A percentile compares a stretch with the other conserved stretches of the same genome.
Evolutionary conservation across 2,888 invertebrate species (phyloP).

Genomic region (Conops quadrifasciatus): DNA sequence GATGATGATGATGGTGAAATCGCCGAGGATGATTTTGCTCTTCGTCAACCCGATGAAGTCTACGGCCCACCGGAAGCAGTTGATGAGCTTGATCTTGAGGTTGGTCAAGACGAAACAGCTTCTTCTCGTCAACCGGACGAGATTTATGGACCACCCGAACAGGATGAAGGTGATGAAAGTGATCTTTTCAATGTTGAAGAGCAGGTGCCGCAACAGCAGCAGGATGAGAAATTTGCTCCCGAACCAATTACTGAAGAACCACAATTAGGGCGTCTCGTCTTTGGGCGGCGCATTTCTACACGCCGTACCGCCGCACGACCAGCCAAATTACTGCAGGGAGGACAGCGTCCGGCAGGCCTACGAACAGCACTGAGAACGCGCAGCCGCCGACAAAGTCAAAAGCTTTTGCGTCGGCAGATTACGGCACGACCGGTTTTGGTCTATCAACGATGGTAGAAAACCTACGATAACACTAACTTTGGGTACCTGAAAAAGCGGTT

Average conservation of each 20-base stretch:
- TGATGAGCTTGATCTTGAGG: neutral
- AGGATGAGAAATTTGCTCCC: constrained; percentile 20
- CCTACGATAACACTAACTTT: too few species aligned
- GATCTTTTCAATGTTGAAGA: constrained; percentile 22
- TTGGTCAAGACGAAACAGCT: constrained; percentile 24
- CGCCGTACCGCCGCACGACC: constrained; percentile 41
- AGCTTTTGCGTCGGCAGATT: constrained; percentile 34
- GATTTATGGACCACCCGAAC: constrained; percentile 41
- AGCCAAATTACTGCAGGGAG: constrained; percentile 40
- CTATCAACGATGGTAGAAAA: neutral
- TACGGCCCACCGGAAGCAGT: constrained; percentile 34
- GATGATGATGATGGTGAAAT: neutral
- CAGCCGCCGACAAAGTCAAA: constrained; percentile 28
- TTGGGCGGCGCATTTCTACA: constrained; percentile 38
- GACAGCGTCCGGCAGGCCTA: constrained; percentile 31
- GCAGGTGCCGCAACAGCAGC: constrained; percentile 16
- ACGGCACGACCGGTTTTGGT: constrained; percentile 32
- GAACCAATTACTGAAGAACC: constrained; percentile 34
- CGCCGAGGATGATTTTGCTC: constrained; percentile 14
- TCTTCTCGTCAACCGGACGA: too few species aligned
- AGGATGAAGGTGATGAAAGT: constrained; percentile 35
- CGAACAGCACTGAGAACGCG: constrained; percentile 26
- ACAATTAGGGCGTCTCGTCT: constrained; percentile 39
- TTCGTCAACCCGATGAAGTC: constrained; percentile 42
- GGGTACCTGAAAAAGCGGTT: too few species aligned